Conservation (phyloP, 2,113 vertebrate species). For the Ciconia maguari region DNA sequence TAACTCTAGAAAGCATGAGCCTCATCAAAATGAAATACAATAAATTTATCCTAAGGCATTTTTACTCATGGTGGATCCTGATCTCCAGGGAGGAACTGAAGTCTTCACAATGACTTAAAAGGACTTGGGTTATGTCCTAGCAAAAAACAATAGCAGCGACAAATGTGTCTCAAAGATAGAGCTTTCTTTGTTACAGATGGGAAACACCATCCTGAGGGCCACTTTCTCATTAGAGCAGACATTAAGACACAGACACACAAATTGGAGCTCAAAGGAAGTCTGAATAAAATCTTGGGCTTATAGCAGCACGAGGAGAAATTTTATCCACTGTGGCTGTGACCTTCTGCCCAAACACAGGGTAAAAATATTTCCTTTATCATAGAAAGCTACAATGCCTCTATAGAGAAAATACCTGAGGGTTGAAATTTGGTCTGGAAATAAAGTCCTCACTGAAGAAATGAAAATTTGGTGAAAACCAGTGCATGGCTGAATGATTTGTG, state of each 20-base stretch:
- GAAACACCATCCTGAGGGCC: neutral
- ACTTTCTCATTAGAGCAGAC: neutral
- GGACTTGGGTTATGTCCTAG: neutral
- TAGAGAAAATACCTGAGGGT: neutral
- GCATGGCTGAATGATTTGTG: neutral
- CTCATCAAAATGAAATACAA: neutral
- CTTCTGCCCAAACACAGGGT: neutral
- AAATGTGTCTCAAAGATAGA: neutral
- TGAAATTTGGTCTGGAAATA: neutral
- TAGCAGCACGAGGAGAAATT: neutral
- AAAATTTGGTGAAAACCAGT: neutral
- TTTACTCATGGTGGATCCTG: neutral
- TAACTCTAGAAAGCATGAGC: neutral
- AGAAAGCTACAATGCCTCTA: neutral
- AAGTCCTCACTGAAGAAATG: neutral
- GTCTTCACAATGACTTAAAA: slow-evolving; percentile 9
- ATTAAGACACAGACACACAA: neutral
- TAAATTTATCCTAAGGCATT: neutral
- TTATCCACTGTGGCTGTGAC: neutral
- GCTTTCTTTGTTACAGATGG: neutral
- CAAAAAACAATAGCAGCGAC: neutral
- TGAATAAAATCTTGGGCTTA: neutral
- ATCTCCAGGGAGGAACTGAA: neutral
- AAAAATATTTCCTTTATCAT: neutral
- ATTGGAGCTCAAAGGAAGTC: neutral